Conservation (phyloP, 2,113 vertebrate species). For the Seriola aureovittata region DNA sequence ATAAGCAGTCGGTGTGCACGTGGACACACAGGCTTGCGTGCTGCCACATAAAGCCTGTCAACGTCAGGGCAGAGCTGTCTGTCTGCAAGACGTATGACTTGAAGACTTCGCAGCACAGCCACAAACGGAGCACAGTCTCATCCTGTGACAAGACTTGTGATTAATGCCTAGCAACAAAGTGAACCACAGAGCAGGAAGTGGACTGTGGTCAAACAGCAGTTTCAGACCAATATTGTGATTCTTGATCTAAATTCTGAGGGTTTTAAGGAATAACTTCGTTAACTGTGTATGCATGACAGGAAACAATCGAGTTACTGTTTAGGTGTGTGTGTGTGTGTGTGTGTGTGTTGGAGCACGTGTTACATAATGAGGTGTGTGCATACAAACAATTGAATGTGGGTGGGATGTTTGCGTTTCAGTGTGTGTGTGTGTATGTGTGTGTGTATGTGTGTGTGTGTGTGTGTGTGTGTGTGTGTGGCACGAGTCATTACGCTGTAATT, state of each 20-base stretch:
- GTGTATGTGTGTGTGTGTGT: constrained; percentile 23
- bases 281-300: constrained; percentile 1
- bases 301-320: constrained; percentile 30
- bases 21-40: constrained; percentile 8
- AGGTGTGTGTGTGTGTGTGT: background rate
- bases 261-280: constrained; percentile 31
- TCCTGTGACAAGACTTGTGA: constrained; percentile 16
- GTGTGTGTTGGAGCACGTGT: constrained; percentile 5
- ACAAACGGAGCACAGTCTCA: background rate
- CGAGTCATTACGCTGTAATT: constrained; percentile 45
- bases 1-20: background rate
- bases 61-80: background rate
- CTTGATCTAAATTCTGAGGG: background rate
- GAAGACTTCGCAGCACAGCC: background rate
- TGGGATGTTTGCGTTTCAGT: constrained; percentile 37
- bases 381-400: constrained; percentile 32
- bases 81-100: background rate
- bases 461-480: constrained; percentile 32
- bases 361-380: constrained; percentile 45
- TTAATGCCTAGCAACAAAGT: background rate
- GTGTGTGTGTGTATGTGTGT: constrained; percentile 21
- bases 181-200: constrained; percentile 16
- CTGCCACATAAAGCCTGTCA: background rate
- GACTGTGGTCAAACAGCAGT: background rate
- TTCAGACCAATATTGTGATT: background rate